phyloP scores from a whole-genome alignment of 2,113 vertebrate genomes.

The Apteryx mantelli region DNA sequence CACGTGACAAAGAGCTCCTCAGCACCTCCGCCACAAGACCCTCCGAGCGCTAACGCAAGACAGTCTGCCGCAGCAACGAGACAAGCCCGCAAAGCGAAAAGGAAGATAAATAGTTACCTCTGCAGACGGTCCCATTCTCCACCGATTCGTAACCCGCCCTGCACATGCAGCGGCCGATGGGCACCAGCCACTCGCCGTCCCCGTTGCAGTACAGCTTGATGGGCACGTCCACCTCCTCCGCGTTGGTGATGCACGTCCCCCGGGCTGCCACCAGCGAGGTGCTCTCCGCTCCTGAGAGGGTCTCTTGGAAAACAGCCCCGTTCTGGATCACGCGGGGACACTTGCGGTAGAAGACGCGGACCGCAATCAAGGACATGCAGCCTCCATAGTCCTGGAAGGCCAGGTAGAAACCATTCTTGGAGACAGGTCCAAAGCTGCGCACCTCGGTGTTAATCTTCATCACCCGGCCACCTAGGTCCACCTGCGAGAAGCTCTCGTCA shows the following conservation, averaged over 20 bases:
- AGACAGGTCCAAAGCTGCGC: conserved; percentile 94
- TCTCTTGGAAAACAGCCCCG: conserved; percentile 91
- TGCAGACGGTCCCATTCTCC: conserved; percentile 89
- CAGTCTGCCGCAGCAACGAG: fast-evolving
- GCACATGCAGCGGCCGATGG: conserved; percentile 95
- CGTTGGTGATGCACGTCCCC: conserved; percentile 89
- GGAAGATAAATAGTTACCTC: conserved; percentile 78
- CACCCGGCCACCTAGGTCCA: conserved; percentile 91
- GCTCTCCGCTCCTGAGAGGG: conserved; percentile 95
- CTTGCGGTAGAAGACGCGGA: conserved; percentile 94
- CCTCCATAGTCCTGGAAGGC: conserved; percentile 97
- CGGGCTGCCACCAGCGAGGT: conserved; percentile 92
- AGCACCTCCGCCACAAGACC: not conserved
- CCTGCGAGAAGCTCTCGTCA: conserved; percentile 96
- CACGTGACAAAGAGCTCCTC: not conserved
- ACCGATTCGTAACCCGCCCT: conserved; percentile 87
- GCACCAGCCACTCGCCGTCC: conserved; percentile 96
- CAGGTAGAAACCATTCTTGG: conserved; percentile 91
- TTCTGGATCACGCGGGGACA: conserved; percentile 90
- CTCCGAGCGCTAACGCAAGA: fast-evolving
- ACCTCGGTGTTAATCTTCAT: conserved; percentile 98
- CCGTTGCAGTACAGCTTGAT: conserved; percentile 97
- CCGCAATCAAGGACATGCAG: conserved; percentile 96
- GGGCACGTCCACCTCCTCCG: conserved; percentile 94
- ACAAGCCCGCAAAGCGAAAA: fast-evolving